These are phyloP conservation scores for Typhlomys cinereus DNA, from an alignment of 2,113 vertebrate genomes.

Conservation along the genomic window DNA sequence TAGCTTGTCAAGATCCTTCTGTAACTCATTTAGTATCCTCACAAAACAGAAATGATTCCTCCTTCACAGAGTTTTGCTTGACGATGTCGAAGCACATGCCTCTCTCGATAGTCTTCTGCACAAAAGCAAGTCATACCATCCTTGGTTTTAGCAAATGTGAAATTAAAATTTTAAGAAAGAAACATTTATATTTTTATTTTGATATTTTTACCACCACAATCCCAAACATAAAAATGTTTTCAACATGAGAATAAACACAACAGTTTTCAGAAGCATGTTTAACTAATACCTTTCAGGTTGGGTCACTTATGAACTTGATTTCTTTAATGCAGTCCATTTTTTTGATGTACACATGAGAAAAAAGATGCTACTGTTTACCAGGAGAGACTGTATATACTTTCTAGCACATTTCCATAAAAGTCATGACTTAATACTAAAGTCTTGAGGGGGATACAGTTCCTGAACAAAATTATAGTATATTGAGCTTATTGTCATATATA, in stretches of 20 bases:
- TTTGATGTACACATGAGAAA: not conserved
- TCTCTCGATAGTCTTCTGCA: constrained; percentile 31
- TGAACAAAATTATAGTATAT: not conserved
- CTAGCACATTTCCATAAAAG: not conserved
- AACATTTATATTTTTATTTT: not conserved
- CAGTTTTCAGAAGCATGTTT: not conserved
- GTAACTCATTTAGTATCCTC: constrained; percentile 65
- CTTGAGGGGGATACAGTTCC: accelerated
- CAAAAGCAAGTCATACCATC: not conserved
- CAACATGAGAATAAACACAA: not conserved
- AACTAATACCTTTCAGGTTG: not conserved
- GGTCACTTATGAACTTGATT: not conserved
- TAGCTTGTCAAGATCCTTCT: constrained; percentile 66
- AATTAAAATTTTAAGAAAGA: not conserved
- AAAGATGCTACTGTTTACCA: not conserved
- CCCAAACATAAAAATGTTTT: not conserved
- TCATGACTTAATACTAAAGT: not conserved
- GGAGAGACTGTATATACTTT: not conserved
- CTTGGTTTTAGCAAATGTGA: not conserved
- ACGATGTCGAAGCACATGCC: constrained; percentile 33
- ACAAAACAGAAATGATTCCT: constrained; percentile 19
- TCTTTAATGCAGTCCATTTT: not conserved
- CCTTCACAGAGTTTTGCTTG: constrained; percentile 32
- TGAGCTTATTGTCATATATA: not conserved
- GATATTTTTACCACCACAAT: not conserved